Evolutionary conservation across 2,888 invertebrate species (phyloP).

Genomic region (Sarcophaga caerulescens): DNA sequence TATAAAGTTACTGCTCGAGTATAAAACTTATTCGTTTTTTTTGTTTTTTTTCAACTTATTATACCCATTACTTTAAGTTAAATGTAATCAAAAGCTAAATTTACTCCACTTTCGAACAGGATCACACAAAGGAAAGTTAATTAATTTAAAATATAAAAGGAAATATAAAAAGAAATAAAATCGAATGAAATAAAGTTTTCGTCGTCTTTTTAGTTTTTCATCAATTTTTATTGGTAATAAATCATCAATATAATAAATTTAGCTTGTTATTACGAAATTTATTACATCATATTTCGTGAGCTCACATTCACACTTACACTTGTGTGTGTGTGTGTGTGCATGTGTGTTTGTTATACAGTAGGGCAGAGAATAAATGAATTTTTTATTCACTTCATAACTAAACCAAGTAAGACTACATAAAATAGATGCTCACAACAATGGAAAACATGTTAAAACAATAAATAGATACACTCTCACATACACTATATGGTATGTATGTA

Average conservation of each 20-base stretch:
- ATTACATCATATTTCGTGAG: constrained; percentile 47
- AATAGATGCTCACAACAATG: constrained; percentile 28
- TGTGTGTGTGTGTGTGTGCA: not conserved
- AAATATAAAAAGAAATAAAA: not conserved
- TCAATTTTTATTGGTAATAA: constrained; percentile 56
- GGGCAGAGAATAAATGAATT: constrained; percentile 33
- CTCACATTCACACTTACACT: not conserved
- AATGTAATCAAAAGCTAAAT: constrained; percentile 4
- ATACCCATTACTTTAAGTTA: not conserved
- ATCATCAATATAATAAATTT: constrained; percentile 59
- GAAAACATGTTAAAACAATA: not conserved
- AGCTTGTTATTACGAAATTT: constrained; percentile 56
- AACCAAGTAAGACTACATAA: constrained; percentile 40
- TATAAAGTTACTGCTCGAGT: too few species aligned
- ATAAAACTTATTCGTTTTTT: not conserved
- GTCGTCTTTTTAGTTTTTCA: constrained; percentile 20
- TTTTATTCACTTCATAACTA: constrained; percentile 54
- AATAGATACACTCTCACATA: not conserved
- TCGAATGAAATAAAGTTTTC: not conserved
- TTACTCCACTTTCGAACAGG: constrained; percentile 15
- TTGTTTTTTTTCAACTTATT: not conserved
- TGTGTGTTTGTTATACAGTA: not conserved
- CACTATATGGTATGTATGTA: not conserved
- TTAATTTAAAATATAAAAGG: constrained; percentile 38
- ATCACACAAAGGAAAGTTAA: constrained; percentile 39